Conservation (phyloP, 2,888 invertebrate species). For the Digitonthophagus gazella region DNA sequence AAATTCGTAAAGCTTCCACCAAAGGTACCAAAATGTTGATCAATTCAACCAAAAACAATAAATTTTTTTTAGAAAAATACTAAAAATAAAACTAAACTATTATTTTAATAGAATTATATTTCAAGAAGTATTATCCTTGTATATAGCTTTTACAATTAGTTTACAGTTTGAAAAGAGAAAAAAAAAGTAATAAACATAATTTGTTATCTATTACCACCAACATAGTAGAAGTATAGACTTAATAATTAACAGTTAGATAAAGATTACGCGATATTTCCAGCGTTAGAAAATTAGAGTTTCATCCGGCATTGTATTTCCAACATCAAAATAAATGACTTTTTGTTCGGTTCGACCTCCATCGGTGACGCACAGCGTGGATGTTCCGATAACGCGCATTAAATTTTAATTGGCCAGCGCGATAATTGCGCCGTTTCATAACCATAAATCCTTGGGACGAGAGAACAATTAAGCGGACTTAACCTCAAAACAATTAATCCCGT, state of each 20-base stretch:
- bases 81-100: no score
- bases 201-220: background rate
- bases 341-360: background rate
- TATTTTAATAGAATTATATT: background rate
- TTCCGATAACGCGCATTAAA: background rate
- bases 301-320: background rate
- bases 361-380: background rate
- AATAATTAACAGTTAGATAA: background rate
- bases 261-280: background rate
- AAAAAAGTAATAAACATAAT: background rate
- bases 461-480: slow-evolving; percentile 12
- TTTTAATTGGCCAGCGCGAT: background rate
- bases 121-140: background rate
- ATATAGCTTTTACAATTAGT: background rate
- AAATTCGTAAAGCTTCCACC: no score
- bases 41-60: no score
- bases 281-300: no score
- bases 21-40: no score
- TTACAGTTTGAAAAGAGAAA: background rate
- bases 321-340: background rate
- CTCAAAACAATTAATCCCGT: slow-evolving; percentile 14
- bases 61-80: no score
- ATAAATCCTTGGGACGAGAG: slow-evolving; percentile 13
- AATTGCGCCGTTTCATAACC: slow-evolving; percentile 10
- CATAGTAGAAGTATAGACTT: background rate